Evolutionary conservation across 2,888 invertebrate genomes (phyloP), one percentile per base, ranked within the genome.

Genomic region (Halictus quadricinctus): DNA sequence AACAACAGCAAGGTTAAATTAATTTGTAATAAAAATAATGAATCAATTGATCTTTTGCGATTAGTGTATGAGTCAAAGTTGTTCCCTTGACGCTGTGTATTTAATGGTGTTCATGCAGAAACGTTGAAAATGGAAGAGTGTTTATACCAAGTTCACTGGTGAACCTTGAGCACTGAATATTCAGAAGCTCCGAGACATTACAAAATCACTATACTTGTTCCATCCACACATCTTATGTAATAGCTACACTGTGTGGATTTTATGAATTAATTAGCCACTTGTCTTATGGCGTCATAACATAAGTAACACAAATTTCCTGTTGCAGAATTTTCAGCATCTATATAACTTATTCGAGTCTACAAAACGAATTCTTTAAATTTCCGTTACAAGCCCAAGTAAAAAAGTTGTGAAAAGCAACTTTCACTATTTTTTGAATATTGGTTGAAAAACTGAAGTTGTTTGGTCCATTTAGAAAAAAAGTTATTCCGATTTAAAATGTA

Each of bases 161-260:
- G 15, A 21, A 36, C 15, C 36, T 36, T 21, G 18, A 66, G 4
- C 21, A 69, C 21, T 41, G 21, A 69, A 69, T 69, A 69, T 41
- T 69, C 41, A 69, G 21, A 69, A 12, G 21, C 2, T 69, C 12
- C 1, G 1, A 41, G 36, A 12, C 12, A 21, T n/a, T 70, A 21
- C 13, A 70, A n/a, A 70, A 43, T 70, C 43, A 70, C 13, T 70
- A 70, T 70, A 69, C 36, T 69, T 70, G 70, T 70, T 70, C 70
- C 43, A 70, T 43, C 70, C 7, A 70, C n/a, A 70, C 43, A 5
- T 6, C 12, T 41, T 41, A 69, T 41, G 41, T 4, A 69, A 69
- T 41, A 41, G 12, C 66, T 41, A 64, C 29, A 64, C 29, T 64
- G 15, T 64, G 15, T 18, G 1, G 29, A 64, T 36, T 64, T 29